Conservation (phyloP, 2,888 invertebrate genomes). For the Automeris io region DNA sequence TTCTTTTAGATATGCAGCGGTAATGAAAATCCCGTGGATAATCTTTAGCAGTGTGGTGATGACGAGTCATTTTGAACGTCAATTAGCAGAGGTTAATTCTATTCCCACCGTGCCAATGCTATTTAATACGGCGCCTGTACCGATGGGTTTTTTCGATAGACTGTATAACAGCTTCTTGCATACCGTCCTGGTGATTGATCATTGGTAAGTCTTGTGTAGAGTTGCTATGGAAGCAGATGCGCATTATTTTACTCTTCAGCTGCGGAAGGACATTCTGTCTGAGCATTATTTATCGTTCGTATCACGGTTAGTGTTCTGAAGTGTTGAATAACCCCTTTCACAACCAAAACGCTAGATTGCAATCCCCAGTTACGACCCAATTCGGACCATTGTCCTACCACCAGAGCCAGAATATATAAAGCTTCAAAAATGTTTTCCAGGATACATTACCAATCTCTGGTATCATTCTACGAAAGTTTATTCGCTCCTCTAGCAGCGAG, state of each 20-base stretch:
- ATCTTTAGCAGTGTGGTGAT: conserved; percentile 31
- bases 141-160: conserved; percentile 40
- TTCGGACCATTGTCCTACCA: too few species aligned
- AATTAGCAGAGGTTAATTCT: conserved; percentile 40
- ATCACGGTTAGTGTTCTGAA: too few species aligned
- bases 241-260: conserved; percentile 22
- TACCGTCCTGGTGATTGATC: conserved; percentile 10
- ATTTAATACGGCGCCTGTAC: conserved; percentile 26
- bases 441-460: background rate
- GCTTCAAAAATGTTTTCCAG: conserved; percentile 2
- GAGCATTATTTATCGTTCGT: too few species aligned
- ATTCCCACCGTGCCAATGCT: conserved; percentile 31
- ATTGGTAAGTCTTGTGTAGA: conserved; percentile 30
- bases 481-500: conserved; percentile 31
- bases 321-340: too few species aligned
- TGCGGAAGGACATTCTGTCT: too few species aligned
- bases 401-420: too few species aligned
- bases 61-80: conserved; percentile 28
- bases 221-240: too few species aligned
- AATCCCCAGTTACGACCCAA: too few species aligned
- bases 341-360: too few species aligned
- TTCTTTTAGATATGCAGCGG: conserved; percentile 29
- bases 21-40: conserved; percentile 50
- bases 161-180: conserved; percentile 26
- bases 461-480: conserved; percentile 21